Evolutionary conservation across 2,797 vertebrate species (phyloP).

Genomic region (Xenops minutus): DNA sequence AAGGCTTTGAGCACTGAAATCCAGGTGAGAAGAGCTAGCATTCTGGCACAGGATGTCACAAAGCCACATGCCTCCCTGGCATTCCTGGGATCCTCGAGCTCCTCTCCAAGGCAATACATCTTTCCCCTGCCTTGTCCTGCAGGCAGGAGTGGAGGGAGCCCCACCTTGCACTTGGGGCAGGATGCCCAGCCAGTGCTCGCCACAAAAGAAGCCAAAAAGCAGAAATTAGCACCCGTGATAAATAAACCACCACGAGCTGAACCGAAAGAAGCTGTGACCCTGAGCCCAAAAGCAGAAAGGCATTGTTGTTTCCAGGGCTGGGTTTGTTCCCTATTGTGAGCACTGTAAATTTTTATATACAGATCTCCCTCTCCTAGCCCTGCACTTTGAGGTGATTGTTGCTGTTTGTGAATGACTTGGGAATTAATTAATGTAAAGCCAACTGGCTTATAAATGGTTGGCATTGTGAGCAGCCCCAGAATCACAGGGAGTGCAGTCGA

Average conservation of each 20-base stretch:
- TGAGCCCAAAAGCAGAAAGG: background rate
- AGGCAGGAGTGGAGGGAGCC: background rate
- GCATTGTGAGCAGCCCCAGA: constrained; percentile 66
- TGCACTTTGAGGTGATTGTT: constrained; percentile 71
- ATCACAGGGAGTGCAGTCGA: constrained; percentile 59
- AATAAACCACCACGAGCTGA: constrained; percentile 24
- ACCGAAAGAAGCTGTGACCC: background rate
- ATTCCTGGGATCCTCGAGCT: background rate
- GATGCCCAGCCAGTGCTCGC: background rate
- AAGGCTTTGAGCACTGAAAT: background rate
- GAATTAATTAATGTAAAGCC: constrained; percentile 77
- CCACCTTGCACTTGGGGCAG: background rate
- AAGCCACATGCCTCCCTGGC: background rate
- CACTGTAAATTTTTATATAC: constrained; percentile 55
- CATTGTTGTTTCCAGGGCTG: background rate
- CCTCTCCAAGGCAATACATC: background rate
- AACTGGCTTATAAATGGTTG: constrained; percentile 74
- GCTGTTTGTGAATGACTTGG: constrained; percentile 74
- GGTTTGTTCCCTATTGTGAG: constrained; percentile 27
- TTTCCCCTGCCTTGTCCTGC: background rate
- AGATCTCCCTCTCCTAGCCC: constrained; percentile 61
- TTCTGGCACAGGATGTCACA: background rate
- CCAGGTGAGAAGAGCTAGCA: background rate
- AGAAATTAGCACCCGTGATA: background rate
- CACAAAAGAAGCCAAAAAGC: background rate